Conservation (phyloP, 1,140 invertebrate genomes). For the Eriocheir sinensis region DNA sequence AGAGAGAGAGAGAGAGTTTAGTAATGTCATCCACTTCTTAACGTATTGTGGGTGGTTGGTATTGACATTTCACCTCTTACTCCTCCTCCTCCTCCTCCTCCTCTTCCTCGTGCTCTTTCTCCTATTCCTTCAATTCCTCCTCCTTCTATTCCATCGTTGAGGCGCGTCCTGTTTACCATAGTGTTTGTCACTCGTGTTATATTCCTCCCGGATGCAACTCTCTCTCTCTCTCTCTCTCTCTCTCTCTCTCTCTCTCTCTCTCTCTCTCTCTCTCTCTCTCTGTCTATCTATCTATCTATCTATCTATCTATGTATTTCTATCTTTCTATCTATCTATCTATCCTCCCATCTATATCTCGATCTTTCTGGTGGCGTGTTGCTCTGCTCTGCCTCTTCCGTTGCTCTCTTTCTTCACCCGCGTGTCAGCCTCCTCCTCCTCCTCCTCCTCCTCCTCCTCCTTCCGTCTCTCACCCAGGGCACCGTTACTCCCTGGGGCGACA, state of each 20-base stretch:
- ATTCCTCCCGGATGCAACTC: too few species aligned
- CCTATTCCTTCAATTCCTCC: background rate
- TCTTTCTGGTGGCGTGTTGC: background rate
- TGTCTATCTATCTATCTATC: too few species aligned
- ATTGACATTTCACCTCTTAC: background rate
- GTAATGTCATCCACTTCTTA: constrained; percentile 4
- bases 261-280: too few species aligned
- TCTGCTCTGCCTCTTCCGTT: background rate
- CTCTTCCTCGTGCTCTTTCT: background rate
- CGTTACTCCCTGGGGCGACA: background rate
- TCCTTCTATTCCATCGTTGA: background rate
- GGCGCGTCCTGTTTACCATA: too few species aligned
- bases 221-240: background rate
- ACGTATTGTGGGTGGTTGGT: background rate
- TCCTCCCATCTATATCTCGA: too few species aligned
- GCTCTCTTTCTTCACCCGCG: background rate
- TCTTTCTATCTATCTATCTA: too few species aligned
- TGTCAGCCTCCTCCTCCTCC: too few species aligned
- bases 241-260: constrained; percentile 12
- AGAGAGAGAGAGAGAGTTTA: too few species aligned
- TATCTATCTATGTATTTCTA: too few species aligned
- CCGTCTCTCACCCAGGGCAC: background rate
- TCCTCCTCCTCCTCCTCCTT: background rate
- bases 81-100: constrained; percentile 16
- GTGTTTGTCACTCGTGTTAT: too few species aligned